These are phyloP conservation scores for Margarornis squamiger DNA, from an alignment of 2,797 vertebrate species.

Conservation along the genomic window DNA sequence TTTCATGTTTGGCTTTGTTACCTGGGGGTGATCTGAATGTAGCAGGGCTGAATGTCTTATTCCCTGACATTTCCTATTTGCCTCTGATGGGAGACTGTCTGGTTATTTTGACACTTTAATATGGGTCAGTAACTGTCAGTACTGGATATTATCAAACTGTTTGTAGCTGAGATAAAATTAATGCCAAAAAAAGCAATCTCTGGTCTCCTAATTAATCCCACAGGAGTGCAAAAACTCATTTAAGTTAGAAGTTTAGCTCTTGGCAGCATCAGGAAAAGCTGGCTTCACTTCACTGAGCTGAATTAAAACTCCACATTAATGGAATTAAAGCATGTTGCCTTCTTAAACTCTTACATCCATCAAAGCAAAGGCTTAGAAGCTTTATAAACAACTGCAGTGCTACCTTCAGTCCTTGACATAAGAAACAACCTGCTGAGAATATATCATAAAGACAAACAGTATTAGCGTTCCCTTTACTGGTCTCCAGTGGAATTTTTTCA, in stretches of 20 bases:
- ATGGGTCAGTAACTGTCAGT: neutral
- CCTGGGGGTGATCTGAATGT: neutral
- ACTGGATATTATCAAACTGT: slow-evolving; percentile 14
- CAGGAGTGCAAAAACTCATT: slow-evolving; percentile 53
- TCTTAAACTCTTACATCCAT: slow-evolving; percentile 22
- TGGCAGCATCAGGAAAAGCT: slow-evolving; percentile 18
- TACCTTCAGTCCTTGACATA: neutral
- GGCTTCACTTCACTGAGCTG: slow-evolving; percentile 44
- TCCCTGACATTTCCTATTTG: neutral
- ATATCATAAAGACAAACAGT: neutral
- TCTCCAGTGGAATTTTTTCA: neutral
- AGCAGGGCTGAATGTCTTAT: neutral
- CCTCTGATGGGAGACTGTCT: neutral
- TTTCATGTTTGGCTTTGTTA: neutral
- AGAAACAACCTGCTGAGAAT: slow-evolving; percentile 2
- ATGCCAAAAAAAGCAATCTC: slow-evolving; percentile 6
- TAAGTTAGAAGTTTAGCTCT: slow-evolving; percentile 44
- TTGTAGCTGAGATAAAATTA: slow-evolving; percentile 28
- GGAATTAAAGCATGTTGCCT: slow-evolving; percentile 24
- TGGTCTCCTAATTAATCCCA: slow-evolving; percentile 60
- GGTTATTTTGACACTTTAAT: slow-evolving; percentile 13
- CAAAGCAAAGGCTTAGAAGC: slow-evolving; percentile 37
- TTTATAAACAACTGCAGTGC: slow-evolving; percentile 12
- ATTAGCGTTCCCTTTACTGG: neutral
- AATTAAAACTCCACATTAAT: slow-evolving; percentile 55